Evolutionary conservation across 2,888 invertebrate genomes (phyloP), one percentile per base, ranked within the genome.

Genomic region (Formica aserva): DNA sequence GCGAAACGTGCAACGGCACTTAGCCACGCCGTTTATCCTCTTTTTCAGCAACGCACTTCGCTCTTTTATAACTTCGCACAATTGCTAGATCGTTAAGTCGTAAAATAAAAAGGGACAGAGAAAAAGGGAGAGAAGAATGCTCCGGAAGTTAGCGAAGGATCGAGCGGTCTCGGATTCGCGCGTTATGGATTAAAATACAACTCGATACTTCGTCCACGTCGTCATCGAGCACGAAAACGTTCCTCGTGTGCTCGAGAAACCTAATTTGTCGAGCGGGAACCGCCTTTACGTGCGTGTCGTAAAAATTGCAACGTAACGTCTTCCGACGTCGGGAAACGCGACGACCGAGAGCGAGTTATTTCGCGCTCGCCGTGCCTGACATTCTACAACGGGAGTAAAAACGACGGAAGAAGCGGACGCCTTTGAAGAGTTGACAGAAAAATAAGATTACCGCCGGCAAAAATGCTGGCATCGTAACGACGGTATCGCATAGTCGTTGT

Each of bases 271-370:
- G 85, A 35, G 1, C 18, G 78, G 29, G 29, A 52, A 67, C 26
- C 48, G 78, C 63, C 80, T 78, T 67, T 84, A 83, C 57, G 82
- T 52, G 63, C 32, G 18, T 57, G 57, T 80, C 84, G 85, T 88
- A 84, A 89, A 88, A 88, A 86, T 80, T 84, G 77, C 82, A 82
- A 85, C 81, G 85, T 80, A 72, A 86, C 75, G 82, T 85, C 80
- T 71, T 69, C 32, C 69, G 82, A 65, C 48, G 81, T 76, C 45
- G 63, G 38, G 11, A 63, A 29, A 29, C 66, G 78, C 67, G 80
- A 82, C 82, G 86, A 82, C 67, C 84, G 45, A 82, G 84, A 82
- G 82, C 85, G 82, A 85, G 82, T 85, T 89, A 88, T 86, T 87
- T 89, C 86, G 84, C 84, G 67, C 77, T 85, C 74, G 22, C 15